Evolutionary conservation across 2,888 invertebrate species (phyloP).

Genomic region (Seira sanloemensis): DNA sequence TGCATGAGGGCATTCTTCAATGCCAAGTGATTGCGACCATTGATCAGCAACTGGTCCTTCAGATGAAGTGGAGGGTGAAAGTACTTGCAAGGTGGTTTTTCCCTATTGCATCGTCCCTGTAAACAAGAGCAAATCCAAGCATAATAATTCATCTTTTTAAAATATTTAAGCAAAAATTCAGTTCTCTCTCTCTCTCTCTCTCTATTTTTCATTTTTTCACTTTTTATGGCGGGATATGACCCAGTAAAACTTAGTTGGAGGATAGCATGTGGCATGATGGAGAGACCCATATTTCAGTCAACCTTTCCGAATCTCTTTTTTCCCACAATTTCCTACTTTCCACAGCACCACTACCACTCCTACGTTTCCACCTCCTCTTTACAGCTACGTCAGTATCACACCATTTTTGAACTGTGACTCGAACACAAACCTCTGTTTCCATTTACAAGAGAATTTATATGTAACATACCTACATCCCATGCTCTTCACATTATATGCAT

Average conservation of each 20-base stretch:
- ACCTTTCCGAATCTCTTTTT: conserved; percentile 59
- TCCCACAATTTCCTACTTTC: conserved; percentile 55
- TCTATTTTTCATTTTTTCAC: conserved; percentile 20
- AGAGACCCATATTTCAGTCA: conserved; percentile 63
- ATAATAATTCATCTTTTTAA: conserved; percentile 27
- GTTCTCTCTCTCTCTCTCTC: conserved; percentile 17
- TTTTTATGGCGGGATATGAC: conserved; percentile 34
- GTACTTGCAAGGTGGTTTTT: conserved; percentile 99
- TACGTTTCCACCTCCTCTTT: conserved; percentile 42
- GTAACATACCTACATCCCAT: neutral
- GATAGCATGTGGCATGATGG: conserved; percentile 45
- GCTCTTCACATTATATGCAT: conserved; percentile 48
- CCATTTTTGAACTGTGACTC: conserved; percentile 20
- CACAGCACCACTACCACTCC: conserved; percentile 9
- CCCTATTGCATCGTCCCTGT: conserved; percentile 99
- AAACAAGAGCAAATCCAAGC: conserved; percentile 70
- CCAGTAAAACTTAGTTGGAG: conserved; percentile 10
- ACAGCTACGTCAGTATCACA: conserved; percentile 50
- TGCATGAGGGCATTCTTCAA: conserved; percentile 98
- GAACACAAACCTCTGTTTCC: neutral
- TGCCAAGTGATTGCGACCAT: conserved; percentile 99
- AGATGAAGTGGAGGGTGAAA: conserved; percentile 99
- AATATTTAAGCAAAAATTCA: neutral
- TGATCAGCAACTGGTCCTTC: conserved; percentile 99
- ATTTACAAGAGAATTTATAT: neutral